Base-by-base conservation (phyloP, 2,113 vertebrate species). In the Callipepla squamata region DNA sequence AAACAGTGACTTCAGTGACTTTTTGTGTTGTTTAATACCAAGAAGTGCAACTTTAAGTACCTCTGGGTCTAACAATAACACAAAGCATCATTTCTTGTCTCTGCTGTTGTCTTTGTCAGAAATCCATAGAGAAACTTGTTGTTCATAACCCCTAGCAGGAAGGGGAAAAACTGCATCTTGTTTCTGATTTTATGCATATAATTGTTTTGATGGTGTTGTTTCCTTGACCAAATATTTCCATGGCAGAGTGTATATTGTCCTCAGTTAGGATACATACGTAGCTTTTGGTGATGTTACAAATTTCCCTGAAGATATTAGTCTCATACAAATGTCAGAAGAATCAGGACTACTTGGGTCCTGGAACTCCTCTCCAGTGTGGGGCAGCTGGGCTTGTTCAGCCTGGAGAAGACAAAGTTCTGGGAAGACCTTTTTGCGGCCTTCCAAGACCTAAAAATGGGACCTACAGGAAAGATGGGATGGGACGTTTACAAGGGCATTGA, bases 161-260 rank as follows among this genome's bases (percentile, higher is more conserved):
- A 45, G 57, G 40, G 26, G 28, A 7, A 55, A 61, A 70, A 44
- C 45, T 32, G 13, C 59, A 20, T 92, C 48, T 68, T 68, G 16
- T 19, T 73, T 12, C 25, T 68, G 61, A 59, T 74, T 38, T 38
- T 30, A 2, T 89, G 38, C 63, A 48, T 47, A 5, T 44, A 66
- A 18, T 68, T 36, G 15, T 73, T 82, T 11, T 66, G 32, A 23
- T 65, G 8, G 13, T 72, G 19, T 42, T 53, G 18, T 82, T 83
- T 68, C 36, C 44, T 78, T 79, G 26, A 75, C 13, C 55, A 48
- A 19, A 16, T 69, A 53, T 86, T 90, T 90, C 47, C 32, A n/a
- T 1, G 4, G 18, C 36, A 84, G 65, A 66, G 7, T n/a, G 9
- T 28, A 1, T 34, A 3, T 53, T 1, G 2, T 50, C 6, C 26